Evolutionary conservation across 2,888 invertebrate species (phyloP), one percentile per base, ranked within the genome.

Genomic region (Mesorhabditis spiculigera): DNA sequence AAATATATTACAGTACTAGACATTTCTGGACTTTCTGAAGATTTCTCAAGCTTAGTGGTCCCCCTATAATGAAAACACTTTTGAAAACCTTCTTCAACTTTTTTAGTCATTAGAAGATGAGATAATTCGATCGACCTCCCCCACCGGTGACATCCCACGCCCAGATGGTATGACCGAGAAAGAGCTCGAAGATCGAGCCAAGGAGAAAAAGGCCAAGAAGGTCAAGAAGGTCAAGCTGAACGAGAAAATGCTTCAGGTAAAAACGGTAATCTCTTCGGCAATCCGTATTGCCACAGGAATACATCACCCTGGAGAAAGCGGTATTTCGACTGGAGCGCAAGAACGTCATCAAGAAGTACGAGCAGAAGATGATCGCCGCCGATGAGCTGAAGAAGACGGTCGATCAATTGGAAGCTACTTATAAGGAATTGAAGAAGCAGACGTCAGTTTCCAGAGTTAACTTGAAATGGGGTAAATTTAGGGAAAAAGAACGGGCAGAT

Each of bases 401-500:
- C 13, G 80, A 83, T 61, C 82, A 86, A 43, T 71, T 86, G 65
- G 86, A 87, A 71, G 82, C 86, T 1, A 83, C 84, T n/a, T 82
- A 84, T 72, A 84, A 86, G 63, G 84, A 86, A 65, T 79, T 86
- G 5, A 81, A 83, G 69, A 84, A 86, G 64, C 86, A 86, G 72
- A 86, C 87, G 87, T 85, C 69, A 65, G 74, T 61, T 13, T 13
- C 10, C 58, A 50, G 58, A 50, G n/a, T 28, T 28, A 50, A 50
- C 58, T 50, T 50, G n/a, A n/a, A 50, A 50, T 45, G 13, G 6
- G 5, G 10, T 8, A 50, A n/a, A 45, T 10, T 62, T 77, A 87
- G 87, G 5, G 85, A 84, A 63, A 87, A 87, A 70, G 87, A 87
- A 71, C 86, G 86, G 70, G 82, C 83, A 4, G 88, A 88, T 75